Base-by-base conservation (phyloP, 2,888 invertebrate genomes). In the Trissolcus brochymenae region DNA sequence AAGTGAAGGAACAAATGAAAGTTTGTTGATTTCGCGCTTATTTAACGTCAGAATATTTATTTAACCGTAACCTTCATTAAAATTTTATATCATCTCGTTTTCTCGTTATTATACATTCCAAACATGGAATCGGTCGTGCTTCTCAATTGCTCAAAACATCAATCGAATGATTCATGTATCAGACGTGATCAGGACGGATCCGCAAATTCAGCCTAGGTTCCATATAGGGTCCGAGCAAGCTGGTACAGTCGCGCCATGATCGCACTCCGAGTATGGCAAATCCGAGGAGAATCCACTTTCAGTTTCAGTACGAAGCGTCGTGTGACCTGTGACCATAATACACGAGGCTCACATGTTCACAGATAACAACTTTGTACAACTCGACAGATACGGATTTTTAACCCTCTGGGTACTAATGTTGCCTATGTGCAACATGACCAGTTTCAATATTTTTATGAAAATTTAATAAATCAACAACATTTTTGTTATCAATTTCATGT, bases 251-350 rank as follows among this genome's bases (percentile, higher is more conserved):
- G 81, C 65, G 79, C 81, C 77, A 80, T 62, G 78, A 81, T 78
- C 80, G 73, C 35, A 35, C 81, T 80, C 81, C 84, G 81, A 82
- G 81, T 83, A 84, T 81, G 84, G 86, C 82, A 80, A 85, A 85
- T 85, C 82, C 82, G 76, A 80, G 81, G 84, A 62, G 64, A 86
- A 83, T 85, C 84, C 83, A 86, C 87, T 87, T 86, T 87, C 86
- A 83, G 83, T 87, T 87, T 87, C 85, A 83, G 80, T 80, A 79
- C 74, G 81, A 73, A 68, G 78, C 74, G 65, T 74, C 75, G 73
- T 81, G 74, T 72, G 77, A 65, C 64, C 73, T 53, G 76, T 68
- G 76, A 74, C 72, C 54, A 61, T 65, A 76, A 35, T 66, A 71
- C 43, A 67, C 51, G 64, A 71, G 67, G 59, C 53, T 78, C 61